phyloP scores from a whole-genome alignment of 2,113 vertebrate genomes.

The Herpetotheres cachinnans region DNA sequence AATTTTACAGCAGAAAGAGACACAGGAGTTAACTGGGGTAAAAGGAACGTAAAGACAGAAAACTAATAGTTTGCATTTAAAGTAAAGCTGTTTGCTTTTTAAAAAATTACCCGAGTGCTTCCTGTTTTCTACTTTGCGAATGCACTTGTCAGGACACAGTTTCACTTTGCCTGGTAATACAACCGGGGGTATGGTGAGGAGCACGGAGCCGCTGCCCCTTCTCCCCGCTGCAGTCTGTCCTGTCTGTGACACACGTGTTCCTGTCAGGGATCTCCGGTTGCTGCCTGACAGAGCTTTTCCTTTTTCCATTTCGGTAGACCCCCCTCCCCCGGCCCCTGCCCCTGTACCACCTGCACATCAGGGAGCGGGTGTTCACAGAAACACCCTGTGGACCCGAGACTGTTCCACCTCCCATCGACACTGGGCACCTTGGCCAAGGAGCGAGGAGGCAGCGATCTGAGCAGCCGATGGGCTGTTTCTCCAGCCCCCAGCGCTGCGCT shows the following conservation, averaged over 20 bases:
- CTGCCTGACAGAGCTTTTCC: background rate
- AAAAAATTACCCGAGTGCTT: background rate
- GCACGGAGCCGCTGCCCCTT: background rate
- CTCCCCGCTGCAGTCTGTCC: rapidly evolving
- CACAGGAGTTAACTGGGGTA: background rate
- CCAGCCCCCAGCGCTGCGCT: rapidly evolving
- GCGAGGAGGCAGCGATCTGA: background rate
- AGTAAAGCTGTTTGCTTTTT: background rate
- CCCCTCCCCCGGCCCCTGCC: too few relatives aligned
- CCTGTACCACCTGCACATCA: rapidly evolving
- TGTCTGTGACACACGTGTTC: rapidly evolving
- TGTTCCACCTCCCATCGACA: background rate
- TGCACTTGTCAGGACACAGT: background rate
- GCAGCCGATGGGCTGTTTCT: background rate
- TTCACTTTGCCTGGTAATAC: background rate
- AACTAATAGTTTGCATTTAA: background rate
- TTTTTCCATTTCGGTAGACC: background rate
- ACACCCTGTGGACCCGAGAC: background rate
- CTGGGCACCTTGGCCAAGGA: background rate
- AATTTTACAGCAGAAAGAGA: background rate
- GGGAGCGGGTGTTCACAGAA: background rate
- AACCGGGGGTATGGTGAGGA: background rate
- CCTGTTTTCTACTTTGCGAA: background rate
- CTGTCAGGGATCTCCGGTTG: rapidly evolving
- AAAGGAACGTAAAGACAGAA: background rate